Evolutionary conservation across 2,113 vertebrate species (phyloP), one percentile per base, ranked within the genome.

Genomic region (Falcunculus frontatus): DNA sequence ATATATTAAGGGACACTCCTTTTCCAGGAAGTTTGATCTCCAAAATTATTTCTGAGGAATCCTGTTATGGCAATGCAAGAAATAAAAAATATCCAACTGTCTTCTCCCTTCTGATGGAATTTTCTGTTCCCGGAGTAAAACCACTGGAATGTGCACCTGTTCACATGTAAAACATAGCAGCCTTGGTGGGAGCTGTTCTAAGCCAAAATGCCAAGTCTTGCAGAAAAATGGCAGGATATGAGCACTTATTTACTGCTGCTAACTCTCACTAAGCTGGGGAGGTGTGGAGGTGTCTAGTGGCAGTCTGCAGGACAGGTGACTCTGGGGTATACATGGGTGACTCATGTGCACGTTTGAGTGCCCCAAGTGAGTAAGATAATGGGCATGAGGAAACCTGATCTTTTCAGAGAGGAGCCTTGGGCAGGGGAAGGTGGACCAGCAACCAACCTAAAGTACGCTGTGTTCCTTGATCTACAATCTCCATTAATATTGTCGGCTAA

Each of bases 21-120:
- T 93, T 84, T 91, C 86, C 93, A 89, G 94, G 89, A 95, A 96
- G 42, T 84, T 84, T 84, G 50, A 63, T 68, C 56, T 93, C n/a
- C 76, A 92, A 67, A 97, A 91, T 49, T 21, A 84, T 75, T 91
- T 90, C 72, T 93, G 53, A 90, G 64, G 52, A 93, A 86, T 50
- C 22, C 30, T 72, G 52, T n/a, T 29, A 64, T 30, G 60, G 47
- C 19, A 87, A 44, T 78, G 30, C 7, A 67, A 81, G 47, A 74
- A 89, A 67, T 60, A 89, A 81, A 55, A 83, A 84, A 84, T 25
- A 20, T 60, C 9, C 50, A 73, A 37, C 15, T 65, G 9, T 67
- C 64, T 81, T 79, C 18, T 67, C 57, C 33, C 21, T 87, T 81
- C 67, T 55, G 22, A 69, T 27, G 1, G 1, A 82, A 52, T 73